phyloP scores from a whole-genome alignment of 2,888 invertebrate species.

The Drosophila paracracens region DNA sequence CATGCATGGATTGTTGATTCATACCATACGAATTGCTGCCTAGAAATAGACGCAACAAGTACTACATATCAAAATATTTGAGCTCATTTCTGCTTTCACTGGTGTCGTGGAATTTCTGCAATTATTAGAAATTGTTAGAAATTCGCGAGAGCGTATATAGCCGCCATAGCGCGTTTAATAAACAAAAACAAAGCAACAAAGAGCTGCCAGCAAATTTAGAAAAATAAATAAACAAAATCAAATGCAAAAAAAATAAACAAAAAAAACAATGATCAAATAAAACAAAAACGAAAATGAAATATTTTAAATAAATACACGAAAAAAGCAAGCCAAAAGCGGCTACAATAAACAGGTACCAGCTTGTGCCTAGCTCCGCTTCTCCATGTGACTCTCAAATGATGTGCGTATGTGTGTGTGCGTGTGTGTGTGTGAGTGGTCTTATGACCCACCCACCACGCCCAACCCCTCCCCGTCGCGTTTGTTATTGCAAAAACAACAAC shows the following conservation, averaged over 20 bases:
- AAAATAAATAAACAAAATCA: constrained; percentile 8
- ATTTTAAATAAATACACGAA: constrained; percentile 55
- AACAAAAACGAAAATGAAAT: constrained; percentile 46
- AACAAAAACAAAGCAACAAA: constrained; percentile 31
- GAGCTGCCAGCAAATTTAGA: constrained; percentile 13
- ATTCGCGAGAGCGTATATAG: not conserved
- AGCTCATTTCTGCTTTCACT: constrained; percentile 27
- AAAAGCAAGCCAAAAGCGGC: constrained; percentile 44
- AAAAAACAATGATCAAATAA: constrained; percentile 21
- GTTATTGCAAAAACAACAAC: constrained; percentile 12
- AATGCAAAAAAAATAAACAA: constrained; percentile 21
- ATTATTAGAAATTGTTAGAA: constrained; percentile 13
- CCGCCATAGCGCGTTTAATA: not conserved
- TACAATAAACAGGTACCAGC: constrained; percentile 73
- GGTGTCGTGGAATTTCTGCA: constrained; percentile 45
- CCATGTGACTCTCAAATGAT: constrained; percentile 25
- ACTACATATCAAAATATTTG: not conserved
- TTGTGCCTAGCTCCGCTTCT: constrained; percentile 76
- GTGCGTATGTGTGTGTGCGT: constrained; percentile 4
- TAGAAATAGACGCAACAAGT: not conserved
- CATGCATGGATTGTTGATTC: not conserved
- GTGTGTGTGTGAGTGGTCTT: constrained; percentile 13
- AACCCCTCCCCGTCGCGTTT: constrained; percentile 10
- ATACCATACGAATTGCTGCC: not conserved
- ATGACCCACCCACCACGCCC: constrained; percentile 57